Evolutionary conservation across 23 tunicate genomes (phyloP), one percentile per base, ranked within the genome.

Genomic region (Phallusia fumigata): DNA sequence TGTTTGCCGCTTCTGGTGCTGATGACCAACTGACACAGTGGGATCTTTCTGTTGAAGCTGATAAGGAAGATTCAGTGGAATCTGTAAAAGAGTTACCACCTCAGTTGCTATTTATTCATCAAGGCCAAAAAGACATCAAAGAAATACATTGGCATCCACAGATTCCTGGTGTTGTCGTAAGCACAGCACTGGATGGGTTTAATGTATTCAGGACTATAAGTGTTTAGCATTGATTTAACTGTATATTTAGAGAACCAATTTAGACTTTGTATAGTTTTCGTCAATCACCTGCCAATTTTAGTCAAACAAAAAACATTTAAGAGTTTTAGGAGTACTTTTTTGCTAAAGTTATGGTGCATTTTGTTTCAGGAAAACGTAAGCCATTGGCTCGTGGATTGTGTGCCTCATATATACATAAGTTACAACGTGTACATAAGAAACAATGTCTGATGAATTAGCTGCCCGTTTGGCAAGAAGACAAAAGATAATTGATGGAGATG

Each of bases 91-190:
- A 84, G 44, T 32, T 95, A 36, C 98, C 98, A 16, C 98, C 98
- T 16, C 98, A 95, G 80, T 76, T 95, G 51, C 51, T 95, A 65
- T 95, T 95, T 80, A 86, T 95, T 45, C 98, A 95, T 75, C 98
- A 95, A 73, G 98, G 98, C 33, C 98, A 95, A 53, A 83, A 83
- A 52, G 95, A 95, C 73, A 95, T 89, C 18, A 95, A 95, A 45
- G 98, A 95, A 80, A 11, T 89, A 26, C 98, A 95, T 44, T 95
- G 98, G 98, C 98, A 95, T 75, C 85, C 95, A 65, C 95, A 95
- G 73, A 84, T 87, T 18, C 88, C 90, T 24, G 98, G 98, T 0
- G 75, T 95, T 65, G 64, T 95, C 16, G 72, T 95, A 22, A 89
- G 95, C 75, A 95, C 98, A 19, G 98, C 98, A 19, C 53, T 76